Percentiles rank a stretch among this genome's conserved stretches.
Evolutionary conservation across 1,140 invertebrate species (phyloP).

Genomic region (Achroia grisella): DNA sequence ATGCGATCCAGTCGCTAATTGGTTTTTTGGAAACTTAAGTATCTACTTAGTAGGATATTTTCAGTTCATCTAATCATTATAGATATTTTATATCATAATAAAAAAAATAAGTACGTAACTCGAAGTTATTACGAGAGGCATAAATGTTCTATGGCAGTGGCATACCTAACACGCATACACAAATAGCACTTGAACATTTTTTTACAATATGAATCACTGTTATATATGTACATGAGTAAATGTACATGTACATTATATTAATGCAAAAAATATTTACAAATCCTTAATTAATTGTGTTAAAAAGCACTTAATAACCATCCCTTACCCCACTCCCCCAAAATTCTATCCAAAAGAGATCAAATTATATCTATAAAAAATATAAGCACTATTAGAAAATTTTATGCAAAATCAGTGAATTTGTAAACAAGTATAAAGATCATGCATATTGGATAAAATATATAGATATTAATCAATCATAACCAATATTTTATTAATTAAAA

Average conservation of each 20-base stretch:
- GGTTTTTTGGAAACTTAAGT: slow-evolving; percentile 21
- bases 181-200: slow-evolving; percentile 61
- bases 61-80: slow-evolving; percentile 13
- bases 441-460: slow-evolving; percentile 13
- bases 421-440: slow-evolving; percentile 12
- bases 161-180: slow-evolving; percentile 62
- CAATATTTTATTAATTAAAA: slow-evolving; percentile 15
- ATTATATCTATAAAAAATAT: slow-evolving; percentile 4
- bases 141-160: slow-evolving; percentile 54
- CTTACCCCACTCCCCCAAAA: slow-evolving; percentile 23
- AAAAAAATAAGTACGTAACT: slow-evolving; percentile 3
- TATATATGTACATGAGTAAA: slow-evolving; percentile 64
- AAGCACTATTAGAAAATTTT: slow-evolving; percentile 12
- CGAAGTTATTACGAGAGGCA: slow-evolving; percentile 28
- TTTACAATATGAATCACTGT: slow-evolving; percentile 43
- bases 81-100: slow-evolving; percentile 4
- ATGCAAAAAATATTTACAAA: slow-evolving; percentile 69
- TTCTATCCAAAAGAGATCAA: slow-evolving; percentile 23
- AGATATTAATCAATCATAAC: slow-evolving; percentile 7
- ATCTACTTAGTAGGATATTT: slow-evolving; percentile 30
- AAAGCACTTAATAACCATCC: slow-evolving; percentile 58
- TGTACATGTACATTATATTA: slow-evolving; percentile 53
- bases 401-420: slow-evolving; percentile 21
- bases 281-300: slow-evolving; percentile 44
- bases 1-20: slow-evolving; percentile 40